These are phyloP conservation scores for Teleogryllus occipitalis DNA, from an alignment of 1,140 invertebrate genomes.

Conservation along the genomic window DNA sequence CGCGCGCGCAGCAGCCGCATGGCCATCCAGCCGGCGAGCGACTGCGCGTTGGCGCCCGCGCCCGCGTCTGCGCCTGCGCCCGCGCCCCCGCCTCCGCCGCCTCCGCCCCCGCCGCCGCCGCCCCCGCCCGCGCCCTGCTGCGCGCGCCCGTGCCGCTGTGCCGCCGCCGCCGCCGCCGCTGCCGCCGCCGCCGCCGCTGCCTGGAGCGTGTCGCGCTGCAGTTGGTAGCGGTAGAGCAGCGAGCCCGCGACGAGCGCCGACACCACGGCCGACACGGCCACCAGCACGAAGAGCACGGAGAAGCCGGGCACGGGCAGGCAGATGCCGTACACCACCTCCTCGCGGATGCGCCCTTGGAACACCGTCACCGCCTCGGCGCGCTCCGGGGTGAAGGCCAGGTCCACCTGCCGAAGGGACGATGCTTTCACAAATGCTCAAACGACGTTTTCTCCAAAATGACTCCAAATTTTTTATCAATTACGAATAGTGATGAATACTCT, in stretches of 20 bases:
- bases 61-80: background rate
- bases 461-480: too few relatives aligned
- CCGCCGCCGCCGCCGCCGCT: slow-evolving; percentile 35
- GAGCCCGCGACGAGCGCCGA: slow-evolving; percentile 69
- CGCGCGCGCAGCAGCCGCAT: slow-evolving; percentile 54
- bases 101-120: slow-evolving; percentile 35
- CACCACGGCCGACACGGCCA: slow-evolving; percentile 73
- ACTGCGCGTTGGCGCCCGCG: slow-evolving; percentile 23
- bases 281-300: slow-evolving; percentile 76
- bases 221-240: slow-evolving; percentile 62
- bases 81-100: background rate
- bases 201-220: slow-evolving; percentile 52
- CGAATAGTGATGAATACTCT: too few relatives aligned
- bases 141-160: slow-evolving; percentile 29
- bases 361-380: slow-evolving; percentile 72
- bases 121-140: slow-evolving; percentile 34
- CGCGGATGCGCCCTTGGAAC: slow-evolving; percentile 75
- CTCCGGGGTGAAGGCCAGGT: slow-evolving; percentile 82
- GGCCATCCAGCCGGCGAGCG: slow-evolving; percentile 62
- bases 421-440: too few relatives aligned
- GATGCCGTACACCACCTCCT: slow-evolving; percentile 82
- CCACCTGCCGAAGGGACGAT: too few relatives aligned
- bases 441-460: too few relatives aligned
- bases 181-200: slow-evolving; percentile 37
- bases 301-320: slow-evolving; percentile 83